These are phyloP conservation scores for Melanotaenia parkinsoni DNA, from an alignment of 2,797 vertebrate genomes.

Conservation along the genomic window DNA sequence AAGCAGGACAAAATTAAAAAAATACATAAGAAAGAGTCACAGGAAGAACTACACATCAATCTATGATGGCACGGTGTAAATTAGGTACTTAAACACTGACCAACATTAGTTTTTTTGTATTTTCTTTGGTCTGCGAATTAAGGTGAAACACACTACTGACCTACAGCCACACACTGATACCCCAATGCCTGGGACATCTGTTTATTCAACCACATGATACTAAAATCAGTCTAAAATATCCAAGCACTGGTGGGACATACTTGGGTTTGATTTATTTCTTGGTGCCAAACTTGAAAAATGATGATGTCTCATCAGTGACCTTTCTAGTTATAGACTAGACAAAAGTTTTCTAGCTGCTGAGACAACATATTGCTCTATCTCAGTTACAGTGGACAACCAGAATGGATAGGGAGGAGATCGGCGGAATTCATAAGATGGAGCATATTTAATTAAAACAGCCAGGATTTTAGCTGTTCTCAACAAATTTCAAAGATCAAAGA, in stretches of 20 bases:
- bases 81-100: conserved; percentile 13
- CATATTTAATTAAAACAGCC: conserved; percentile 6
- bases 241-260: conserved; percentile 32
- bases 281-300: conserved; percentile 21
- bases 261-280: conserved; percentile 27
- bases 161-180: conserved; percentile 34
- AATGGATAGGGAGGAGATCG: conserved; percentile 1
- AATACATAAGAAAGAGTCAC: background rate
- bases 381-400: background rate
- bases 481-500: conserved; percentile 17
- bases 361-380: conserved; percentile 26
- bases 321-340: background rate
- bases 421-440: conserved; percentile 15
- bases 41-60: conserved; percentile 5
- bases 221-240: conserved; percentile 35
- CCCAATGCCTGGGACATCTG: conserved; percentile 15
- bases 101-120: conserved; percentile 16
- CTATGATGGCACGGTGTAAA: background rate
- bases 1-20: conserved; percentile 6
- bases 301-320: conserved; percentile 31
- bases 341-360: conserved; percentile 20
- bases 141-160: conserved; percentile 34
- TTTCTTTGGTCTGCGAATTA: conserved; percentile 8
- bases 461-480: background rate
- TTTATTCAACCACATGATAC: conserved; percentile 41